These are phyloP conservation scores for Procambarus virginalis DNA, from an alignment of 1,140 invertebrate species.

Conservation along the genomic window DNA sequence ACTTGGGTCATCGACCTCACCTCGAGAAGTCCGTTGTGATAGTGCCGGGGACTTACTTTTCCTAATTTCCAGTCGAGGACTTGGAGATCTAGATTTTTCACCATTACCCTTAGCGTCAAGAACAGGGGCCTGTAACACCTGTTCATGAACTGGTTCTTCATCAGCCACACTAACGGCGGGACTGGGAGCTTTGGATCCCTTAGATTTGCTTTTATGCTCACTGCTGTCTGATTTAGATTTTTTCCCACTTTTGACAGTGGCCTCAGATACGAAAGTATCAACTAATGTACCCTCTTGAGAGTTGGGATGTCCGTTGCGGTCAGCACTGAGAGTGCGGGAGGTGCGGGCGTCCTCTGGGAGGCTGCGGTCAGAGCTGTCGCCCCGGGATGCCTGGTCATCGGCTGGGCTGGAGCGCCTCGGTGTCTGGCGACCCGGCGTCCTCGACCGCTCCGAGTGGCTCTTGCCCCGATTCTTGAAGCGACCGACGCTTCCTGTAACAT, in stretches of 20 bases:
- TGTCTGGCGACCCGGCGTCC: slow-evolving; percentile 66
- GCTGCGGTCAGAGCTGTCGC: slow-evolving; percentile 26
- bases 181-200: slow-evolving; percentile 45
- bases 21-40: slow-evolving; percentile 32
- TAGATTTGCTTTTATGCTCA: slow-evolving; percentile 36
- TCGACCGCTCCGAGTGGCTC: slow-evolving; percentile 64
- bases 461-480: slow-evolving; percentile 64
- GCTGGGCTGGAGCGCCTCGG: slow-evolving; percentile 42
- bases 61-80: slow-evolving; percentile 11
- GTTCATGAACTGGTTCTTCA: slow-evolving; percentile 27
- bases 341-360: slow-evolving; percentile 18
- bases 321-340: slow-evolving; percentile 6
- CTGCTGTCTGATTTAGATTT: slow-evolving; percentile 40
- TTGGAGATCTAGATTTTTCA: slow-evolving; percentile 42
- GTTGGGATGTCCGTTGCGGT: slow-evolving; percentile 16
- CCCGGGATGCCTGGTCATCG: slow-evolving; percentile 36
- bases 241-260: slow-evolving; percentile 27
- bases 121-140: neutral
- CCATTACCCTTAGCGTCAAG: slow-evolving; percentile 7
- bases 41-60: slow-evolving; percentile 59
- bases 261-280: slow-evolving; percentile 40
- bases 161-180: slow-evolving; percentile 32
- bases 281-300: slow-evolving; percentile 47
- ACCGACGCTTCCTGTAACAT: slow-evolving; percentile 68
- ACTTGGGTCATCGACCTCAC: slow-evolving; percentile 63